phyloP scores from a whole-genome alignment of 2,888 invertebrate species.

The Nematopogon swammerdamellus region DNA sequence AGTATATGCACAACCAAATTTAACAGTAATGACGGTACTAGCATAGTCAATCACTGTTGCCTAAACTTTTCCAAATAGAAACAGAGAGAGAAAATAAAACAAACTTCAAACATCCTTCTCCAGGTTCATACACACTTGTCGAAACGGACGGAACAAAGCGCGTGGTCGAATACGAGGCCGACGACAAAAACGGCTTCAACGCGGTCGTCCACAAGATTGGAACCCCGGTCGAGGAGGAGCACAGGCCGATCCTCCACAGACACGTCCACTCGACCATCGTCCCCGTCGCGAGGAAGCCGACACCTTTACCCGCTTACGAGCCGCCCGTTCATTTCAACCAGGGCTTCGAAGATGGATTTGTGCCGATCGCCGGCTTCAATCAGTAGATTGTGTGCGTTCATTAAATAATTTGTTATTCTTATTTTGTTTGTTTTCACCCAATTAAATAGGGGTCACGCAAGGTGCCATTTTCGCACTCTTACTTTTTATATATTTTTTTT shows the following conservation, averaged over 20 bases:
- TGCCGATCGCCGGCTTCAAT: conserved; percentile 21
- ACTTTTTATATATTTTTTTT: too few species aligned
- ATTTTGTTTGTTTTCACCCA: not conserved
- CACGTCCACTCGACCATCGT: conserved; percentile 11
- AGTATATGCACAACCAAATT: too few species aligned
- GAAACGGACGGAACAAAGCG: conserved; percentile 58
- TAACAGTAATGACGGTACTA: too few species aligned
- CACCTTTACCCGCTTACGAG: conserved; percentile 13
- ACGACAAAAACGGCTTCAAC: conserved; percentile 59
- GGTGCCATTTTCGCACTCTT: too few species aligned
- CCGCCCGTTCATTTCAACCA: conserved; percentile 1
- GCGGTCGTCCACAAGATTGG: conserved; percentile 57
- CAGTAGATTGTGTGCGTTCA: conserved; percentile 3
- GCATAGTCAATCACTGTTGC: too few species aligned
- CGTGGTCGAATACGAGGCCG: conserved; percentile 57
- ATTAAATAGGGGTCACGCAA: too few species aligned
- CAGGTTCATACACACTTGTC: conserved; percentile 55
- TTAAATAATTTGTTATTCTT: conserved; percentile 10
- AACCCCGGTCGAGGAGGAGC: conserved; percentile 24
- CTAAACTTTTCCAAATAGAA: too few species aligned
- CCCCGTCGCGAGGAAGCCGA: conserved; percentile 18
- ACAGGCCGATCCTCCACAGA: conserved; percentile 15
- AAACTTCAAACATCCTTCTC: too few species aligned
- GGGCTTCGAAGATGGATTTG: conserved; percentile 29
- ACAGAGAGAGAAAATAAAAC: too few species aligned